Conservation (phyloP, 1,140 invertebrate genomes). For the Phymorhynchus buccinoides region DNA sequence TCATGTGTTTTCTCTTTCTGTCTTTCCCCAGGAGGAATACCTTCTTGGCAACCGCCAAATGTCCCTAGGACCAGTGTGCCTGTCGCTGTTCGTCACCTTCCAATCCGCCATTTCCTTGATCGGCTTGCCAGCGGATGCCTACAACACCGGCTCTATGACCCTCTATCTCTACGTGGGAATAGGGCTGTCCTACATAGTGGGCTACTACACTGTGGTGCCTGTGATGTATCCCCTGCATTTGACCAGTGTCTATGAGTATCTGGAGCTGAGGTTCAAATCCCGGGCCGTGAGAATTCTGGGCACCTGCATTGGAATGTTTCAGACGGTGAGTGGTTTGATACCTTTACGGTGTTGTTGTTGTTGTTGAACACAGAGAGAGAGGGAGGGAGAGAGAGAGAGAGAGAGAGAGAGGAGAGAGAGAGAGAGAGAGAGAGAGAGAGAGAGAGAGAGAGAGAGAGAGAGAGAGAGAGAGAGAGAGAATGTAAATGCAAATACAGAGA, state of each 20-base stretch:
- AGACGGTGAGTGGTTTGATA: constrained; percentile 77
- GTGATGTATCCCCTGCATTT: constrained; percentile 63
- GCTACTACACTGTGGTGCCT: constrained; percentile 59
- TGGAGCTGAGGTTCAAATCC: constrained; percentile 78
- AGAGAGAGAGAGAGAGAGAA: too few species aligned
- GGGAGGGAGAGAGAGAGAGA: too few species aligned
- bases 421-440: too few species aligned
- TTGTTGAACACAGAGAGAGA: too few species aligned
- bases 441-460: too few species aligned
- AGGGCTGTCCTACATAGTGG: constrained; percentile 53
- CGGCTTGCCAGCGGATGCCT: constrained; percentile 88
- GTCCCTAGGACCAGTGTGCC: constrained; percentile 75
- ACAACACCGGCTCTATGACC: constrained; percentile 68
- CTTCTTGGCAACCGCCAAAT: constrained; percentile 84
- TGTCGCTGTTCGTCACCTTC: constrained; percentile 78
- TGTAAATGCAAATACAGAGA: too few species aligned
- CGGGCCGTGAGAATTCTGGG: constrained; percentile 50
- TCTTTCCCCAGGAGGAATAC: constrained; percentile 76
- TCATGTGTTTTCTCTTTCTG: background rate
- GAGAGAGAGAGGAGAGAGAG: background rate
- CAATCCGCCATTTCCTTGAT: constrained; percentile 90
- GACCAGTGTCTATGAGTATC: constrained; percentile 78
- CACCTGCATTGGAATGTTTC: constrained; percentile 55
- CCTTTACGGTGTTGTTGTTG: too few species aligned
- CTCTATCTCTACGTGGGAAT: constrained; percentile 35